These are phyloP conservation scores for human DNA, from an alignment of 2,113 vertebrate species.

Conservation along the genomic window GRCh38 chr9:16948501-16949000, in stretches of 20 bases:
- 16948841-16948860: background rate
- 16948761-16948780: background rate
- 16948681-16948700: background rate
- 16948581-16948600: background rate
- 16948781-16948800: background rate
- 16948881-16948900: constrained; percentile 19
- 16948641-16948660: background rate
- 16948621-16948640: background rate
- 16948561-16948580: constrained; percentile 13
- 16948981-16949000: background rate
- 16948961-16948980: background rate
- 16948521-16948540: no score
- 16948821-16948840: background rate
- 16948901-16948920: background rate
- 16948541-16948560: background rate
- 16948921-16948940: background rate
- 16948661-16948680: background rate
- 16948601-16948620: background rate
- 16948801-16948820: background rate
- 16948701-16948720: background rate
- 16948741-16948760: background rate
- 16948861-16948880: constrained; percentile 14
- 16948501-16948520: no score
- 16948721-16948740: background rate
- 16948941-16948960: background rate